These are phyloP conservation scores for Myanophis thanlyinensis DNA, from an alignment of 2,113 vertebrate genomes.

Conservation along the genomic window DNA sequence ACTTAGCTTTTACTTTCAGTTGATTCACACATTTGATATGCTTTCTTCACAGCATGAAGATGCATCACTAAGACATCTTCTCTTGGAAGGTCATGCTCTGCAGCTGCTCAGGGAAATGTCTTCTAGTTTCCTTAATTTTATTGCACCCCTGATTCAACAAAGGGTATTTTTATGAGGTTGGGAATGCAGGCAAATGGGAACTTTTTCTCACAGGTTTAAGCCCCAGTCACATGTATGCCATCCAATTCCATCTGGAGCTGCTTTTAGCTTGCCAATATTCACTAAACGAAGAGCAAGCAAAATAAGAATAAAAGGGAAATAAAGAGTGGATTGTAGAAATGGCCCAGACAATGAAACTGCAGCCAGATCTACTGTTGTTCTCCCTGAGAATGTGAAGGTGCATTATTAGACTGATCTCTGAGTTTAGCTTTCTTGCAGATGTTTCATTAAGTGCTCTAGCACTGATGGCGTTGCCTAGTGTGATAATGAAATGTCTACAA, in stretches of 20 bases:
- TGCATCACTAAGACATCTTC: background rate
- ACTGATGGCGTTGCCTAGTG: background rate
- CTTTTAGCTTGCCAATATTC: background rate
- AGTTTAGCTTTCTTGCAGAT: background rate
- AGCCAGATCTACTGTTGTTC: background rate
- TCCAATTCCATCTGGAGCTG: background rate
- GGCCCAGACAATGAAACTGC: background rate
- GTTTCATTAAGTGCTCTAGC: background rate
- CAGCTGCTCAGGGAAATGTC: constrained; percentile 2
- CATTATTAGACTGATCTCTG: background rate
- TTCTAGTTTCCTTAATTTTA: constrained; percentile 15
- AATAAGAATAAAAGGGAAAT: background rate
- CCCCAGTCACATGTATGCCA: background rate
- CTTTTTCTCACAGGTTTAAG: background rate
- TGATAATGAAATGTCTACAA: background rate
- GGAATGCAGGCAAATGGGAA: background rate
- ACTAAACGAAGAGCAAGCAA: background rate
- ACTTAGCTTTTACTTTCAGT: background rate
- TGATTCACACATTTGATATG: background rate
- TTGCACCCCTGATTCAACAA: constrained; percentile 6
- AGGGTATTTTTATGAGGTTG: background rate
- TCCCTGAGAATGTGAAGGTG: background rate
- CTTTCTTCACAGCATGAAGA: background rate
- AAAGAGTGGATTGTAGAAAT: background rate
- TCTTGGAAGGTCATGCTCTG: background rate